Conservation (phyloP, 1,140 invertebrate species). For the Colletes gigas region DNA sequence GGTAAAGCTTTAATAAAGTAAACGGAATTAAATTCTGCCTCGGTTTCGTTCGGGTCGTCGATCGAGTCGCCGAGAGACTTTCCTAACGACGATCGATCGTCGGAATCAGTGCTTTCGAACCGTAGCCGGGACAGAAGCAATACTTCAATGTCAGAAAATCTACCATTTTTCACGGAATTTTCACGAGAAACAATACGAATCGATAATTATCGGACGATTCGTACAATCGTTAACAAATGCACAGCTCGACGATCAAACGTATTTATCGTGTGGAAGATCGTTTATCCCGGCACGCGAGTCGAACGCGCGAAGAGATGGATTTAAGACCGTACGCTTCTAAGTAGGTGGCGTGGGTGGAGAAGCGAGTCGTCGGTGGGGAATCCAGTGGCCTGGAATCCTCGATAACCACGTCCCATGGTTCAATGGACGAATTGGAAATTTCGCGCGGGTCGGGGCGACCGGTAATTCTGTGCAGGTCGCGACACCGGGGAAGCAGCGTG, state of each 20-base stretch:
- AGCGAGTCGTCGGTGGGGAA: slow-evolving; percentile 4
- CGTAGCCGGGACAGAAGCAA: too few relatives aligned
- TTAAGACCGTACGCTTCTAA: slow-evolving; percentile 10
- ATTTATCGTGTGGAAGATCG: background rate
- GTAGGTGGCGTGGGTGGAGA: slow-evolving; percentile 1
- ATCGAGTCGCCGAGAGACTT: background rate
- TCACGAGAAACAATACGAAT: too few relatives aligned
- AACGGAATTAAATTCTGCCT: slow-evolving; percentile 33
- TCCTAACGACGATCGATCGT: slow-evolving; percentile 39
- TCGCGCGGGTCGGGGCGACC: background rate
- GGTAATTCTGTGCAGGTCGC: slow-evolving; percentile 9
- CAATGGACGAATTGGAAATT: slow-evolving; percentile 60
- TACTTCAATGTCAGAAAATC: background rate
- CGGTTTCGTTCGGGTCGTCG: background rate
- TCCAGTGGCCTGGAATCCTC: slow-evolving; percentile 58
- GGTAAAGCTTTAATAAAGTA: slow-evolving; percentile 37
- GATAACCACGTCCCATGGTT: slow-evolving; percentile 63
- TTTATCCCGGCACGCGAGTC: slow-evolving; percentile 10
- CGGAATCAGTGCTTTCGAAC: background rate
- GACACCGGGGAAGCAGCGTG: background rate
- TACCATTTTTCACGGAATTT: too few relatives aligned
- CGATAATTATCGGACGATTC: too few relatives aligned
- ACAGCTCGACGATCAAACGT: background rate
- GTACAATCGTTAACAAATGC: too few relatives aligned
- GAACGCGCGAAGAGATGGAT: background rate